Evolutionary conservation across 2,113 vertebrate genomes (phyloP), one percentile per base, ranked within the genome.

Genomic region (Ictalurus furcatus): DNA sequence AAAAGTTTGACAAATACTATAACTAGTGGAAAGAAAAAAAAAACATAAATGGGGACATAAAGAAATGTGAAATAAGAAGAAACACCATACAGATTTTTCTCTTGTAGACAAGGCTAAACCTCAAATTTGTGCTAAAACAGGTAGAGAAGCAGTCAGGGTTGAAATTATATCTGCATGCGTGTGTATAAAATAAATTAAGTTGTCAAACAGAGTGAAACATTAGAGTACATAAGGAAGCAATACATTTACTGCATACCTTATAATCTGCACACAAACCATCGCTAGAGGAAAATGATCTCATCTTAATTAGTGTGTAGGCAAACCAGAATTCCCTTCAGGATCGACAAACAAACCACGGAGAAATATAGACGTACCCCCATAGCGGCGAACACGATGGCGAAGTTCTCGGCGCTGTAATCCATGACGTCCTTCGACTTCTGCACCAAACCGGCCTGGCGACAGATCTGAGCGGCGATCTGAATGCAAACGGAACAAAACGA

Each of bases 381-480:
- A 85, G 96, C 96, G 59, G 96, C 96, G 3, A 97, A 97, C 65
- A 97, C 96, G 78, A 97, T 97, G 88, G 96, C 96, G 87, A 96
- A 97, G 95, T 97, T 97, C 0, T 96, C 96, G 0, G 92, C 80
- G 8, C 95, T 96, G 92, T 96, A 97, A 93, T 97, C 96, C 95
- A 96, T 95, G 84, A 96, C 96, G 81, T 96, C 96, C 89, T 97
- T 97, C 52, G 96, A 93, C 90, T 97, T 96, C 92, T 97, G 92
- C 83, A 97, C 96, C 69, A 97, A 91, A 12, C 96, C 96, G 0
- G 96, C 96, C 91, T 97, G 96, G 40, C 96, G 96, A 94, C 96
- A 97, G 90, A 97, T 97, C 93, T 96, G 96, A n/a, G 96, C 96
- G 25, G 96, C 96, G 85, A 97, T 97, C 96, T 97, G 90, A 23